Conservation (phyloP, 2,888 invertebrate genomes). For the Leptopterna dolabrata region DNA sequence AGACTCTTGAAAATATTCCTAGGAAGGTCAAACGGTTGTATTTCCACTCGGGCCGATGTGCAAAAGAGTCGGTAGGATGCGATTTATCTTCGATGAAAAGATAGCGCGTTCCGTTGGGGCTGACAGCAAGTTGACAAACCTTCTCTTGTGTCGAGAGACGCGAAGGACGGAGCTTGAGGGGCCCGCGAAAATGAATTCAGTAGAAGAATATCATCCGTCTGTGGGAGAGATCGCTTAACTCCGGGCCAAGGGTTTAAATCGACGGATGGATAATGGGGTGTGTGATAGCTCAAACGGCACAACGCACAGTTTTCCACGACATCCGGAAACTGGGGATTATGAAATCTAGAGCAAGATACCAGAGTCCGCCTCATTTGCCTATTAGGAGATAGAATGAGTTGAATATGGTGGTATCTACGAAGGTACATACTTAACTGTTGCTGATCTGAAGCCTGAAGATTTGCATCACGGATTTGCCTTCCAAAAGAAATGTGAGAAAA, state of each 20-base stretch:
- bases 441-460: too few species aligned
- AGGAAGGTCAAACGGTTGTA: not conserved
- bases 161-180: not conserved
- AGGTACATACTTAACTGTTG: too few species aligned
- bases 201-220: not conserved
- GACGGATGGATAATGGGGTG: not conserved
- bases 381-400: too few species aligned
- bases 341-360: too few species aligned
- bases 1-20: not conserved
- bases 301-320: too few species aligned
- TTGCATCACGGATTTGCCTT: too few species aligned
- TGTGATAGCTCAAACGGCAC: not conserved
- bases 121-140: not conserved
- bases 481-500: too few species aligned
- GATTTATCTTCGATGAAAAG: conserved; percentile 7
- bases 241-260: not conserved
- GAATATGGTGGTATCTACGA: too few species aligned
- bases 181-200: not conserved
- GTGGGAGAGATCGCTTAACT: not conserved
- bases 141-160: too few species aligned
- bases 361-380: too few species aligned
- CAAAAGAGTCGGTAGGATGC: not conserved
- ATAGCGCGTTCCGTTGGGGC: not conserved
- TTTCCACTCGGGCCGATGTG: not conserved
- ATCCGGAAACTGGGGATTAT: too few species aligned